phyloP scores from a whole-genome alignment of 2,113 vertebrate genomes.

The Peromyscus maniculatus region DNA sequence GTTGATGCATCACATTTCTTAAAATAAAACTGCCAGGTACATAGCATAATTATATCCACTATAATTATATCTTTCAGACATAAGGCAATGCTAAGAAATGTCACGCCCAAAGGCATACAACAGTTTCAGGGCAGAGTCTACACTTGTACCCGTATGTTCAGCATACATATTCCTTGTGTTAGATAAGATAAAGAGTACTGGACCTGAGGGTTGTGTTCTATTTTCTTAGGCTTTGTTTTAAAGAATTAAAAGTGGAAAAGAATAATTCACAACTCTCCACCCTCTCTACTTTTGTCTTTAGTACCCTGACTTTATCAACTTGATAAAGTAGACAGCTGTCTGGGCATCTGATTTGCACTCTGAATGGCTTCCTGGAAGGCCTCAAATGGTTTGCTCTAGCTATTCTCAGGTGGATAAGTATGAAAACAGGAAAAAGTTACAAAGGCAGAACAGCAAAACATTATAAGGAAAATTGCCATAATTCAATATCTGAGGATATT shows the following conservation, averaged over 20 bases:
- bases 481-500: constrained; percentile 69
- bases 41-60: background rate
- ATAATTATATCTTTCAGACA: background rate
- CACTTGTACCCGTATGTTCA: background rate
- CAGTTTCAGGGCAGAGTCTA: background rate
- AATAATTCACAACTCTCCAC: background rate
- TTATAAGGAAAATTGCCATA: constrained; percentile 47
- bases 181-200: background rate
- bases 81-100: background rate
- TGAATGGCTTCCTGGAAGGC: constrained; percentile 35
- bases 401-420: constrained; percentile 55
- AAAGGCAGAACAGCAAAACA: constrained; percentile 36
- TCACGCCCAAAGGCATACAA: background rate
- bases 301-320: background rate
- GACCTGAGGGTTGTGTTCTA: background rate
- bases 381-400: constrained; percentile 12
- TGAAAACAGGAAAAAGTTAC: constrained; percentile 63
- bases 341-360: constrained; percentile 19
- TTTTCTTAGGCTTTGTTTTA: constrained; percentile 2
- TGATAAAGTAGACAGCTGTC: constrained; percentile 22
- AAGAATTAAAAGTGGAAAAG: constrained; percentile 8
- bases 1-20: constrained; percentile 7
- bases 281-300: background rate
- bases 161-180: background rate
- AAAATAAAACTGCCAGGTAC: background rate